Conservation (phyloP, 2,113 vertebrate genomes). For the Halcyon malimbica region DNA sequence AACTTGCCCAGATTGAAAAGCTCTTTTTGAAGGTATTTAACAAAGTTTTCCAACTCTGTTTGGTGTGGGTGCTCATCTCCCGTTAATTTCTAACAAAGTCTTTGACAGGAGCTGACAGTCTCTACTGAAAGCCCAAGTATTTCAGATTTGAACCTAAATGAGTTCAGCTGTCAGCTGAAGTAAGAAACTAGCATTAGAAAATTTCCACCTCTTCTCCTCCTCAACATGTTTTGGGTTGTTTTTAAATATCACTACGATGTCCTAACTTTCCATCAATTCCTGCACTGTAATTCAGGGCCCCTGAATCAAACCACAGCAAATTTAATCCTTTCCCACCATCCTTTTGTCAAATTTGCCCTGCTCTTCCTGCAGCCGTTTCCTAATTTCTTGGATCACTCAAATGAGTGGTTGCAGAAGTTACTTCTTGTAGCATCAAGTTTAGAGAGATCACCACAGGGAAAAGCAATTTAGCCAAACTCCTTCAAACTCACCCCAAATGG, state of each 20-base stretch:
- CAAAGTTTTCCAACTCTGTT: neutral
- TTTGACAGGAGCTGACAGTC: neutral
- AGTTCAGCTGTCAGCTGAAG: neutral
- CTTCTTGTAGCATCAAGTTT: neutral
- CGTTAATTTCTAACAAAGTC: neutral
- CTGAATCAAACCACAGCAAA: neutral
- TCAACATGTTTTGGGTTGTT: accelerated
- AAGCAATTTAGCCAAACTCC: neutral
- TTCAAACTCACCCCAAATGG: neutral
- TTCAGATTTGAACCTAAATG: neutral
- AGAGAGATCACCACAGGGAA: accelerated
- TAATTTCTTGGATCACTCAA: neutral
- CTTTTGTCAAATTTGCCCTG: neutral
- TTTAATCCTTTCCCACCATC: neutral
- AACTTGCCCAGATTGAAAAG: neutral
- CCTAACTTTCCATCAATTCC: neutral
- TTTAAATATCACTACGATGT: neutral
- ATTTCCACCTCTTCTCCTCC: neutral
- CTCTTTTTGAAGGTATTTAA: neutral
- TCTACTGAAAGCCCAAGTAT: neutral
- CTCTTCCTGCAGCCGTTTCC: neutral
- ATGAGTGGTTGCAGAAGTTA: neutral
- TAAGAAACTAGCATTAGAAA: neutral
- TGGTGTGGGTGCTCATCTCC: neutral
- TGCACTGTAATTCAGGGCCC: neutral